Base-by-base conservation (phyloP, 2,888 invertebrate species). In the Drosophila villosipedis region DNA sequence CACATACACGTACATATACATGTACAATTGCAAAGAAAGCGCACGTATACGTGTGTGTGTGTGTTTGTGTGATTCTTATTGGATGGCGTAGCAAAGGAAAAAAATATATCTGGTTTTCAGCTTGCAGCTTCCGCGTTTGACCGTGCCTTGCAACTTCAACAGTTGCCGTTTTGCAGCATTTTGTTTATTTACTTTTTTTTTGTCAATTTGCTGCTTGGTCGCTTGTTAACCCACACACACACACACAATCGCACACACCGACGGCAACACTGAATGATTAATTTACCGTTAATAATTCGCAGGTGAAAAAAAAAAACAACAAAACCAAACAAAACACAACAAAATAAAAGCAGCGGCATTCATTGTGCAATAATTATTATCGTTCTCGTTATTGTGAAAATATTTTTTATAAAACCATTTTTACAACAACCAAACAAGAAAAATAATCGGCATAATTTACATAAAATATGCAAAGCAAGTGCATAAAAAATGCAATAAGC, bases 201-300 rank as follows among this genome's bases (percentile, higher is more conserved):
- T 87, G 89, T 76, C 80, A 77, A 82, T 87, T 87, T 80, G 69
- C 73, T 81, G 89, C 68, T 69, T 63, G 71, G 67, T 53, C 55
- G 73, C 81, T 81, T 78, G 79, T 81, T 81, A 79, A 65, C 71
- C 35, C 73, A 70, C 87, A 71, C 70, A 57, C 58, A 66, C 52
- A 59, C 50, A 52, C 25, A 49, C 54, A 52, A 47, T 30, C n/a
- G 37, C 43, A 31, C 54, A 64, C 10, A 53, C 14, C 28, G 57
- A 30, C 53, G 53, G 47, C 52, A 54, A 57, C 55, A 52, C 73
- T 69, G 69, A 82, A 87, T 84, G 80, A 82, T 84, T 90, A 88
- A 90, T 88, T 89, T 83, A 85, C 85, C 88, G 85, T 85, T 90
- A 90, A 72, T 85, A 88, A 80, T 85, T 88, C 60, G 68, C 89